Percentiles rank a stretch among this genome's conserved stretches.
phyloP scores from a whole-genome alignment of 2,113 vertebrate genomes.

The Podarcis muralis region DNA sequence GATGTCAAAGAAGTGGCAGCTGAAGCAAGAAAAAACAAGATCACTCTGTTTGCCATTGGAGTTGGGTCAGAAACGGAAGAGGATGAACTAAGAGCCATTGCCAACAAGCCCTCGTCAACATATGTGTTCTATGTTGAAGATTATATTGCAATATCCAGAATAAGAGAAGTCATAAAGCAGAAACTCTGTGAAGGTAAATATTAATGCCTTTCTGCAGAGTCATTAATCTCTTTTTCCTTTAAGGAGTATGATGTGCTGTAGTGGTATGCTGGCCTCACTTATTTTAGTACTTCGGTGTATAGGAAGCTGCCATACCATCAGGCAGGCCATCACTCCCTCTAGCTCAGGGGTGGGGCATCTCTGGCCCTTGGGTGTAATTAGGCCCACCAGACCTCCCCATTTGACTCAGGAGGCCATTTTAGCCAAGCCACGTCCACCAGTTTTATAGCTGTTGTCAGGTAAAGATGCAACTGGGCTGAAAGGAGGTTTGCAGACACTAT shows the following conservation, averaged over 20 bases:
- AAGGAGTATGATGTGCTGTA: not conserved
- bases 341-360: too few species aligned
- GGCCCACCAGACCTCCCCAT: too few species aligned
- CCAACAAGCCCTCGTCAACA: constrained; percentile 92
- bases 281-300: not conserved
- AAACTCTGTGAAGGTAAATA: constrained; percentile 96
- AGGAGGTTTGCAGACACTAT: too few species aligned
- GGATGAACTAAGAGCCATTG: constrained; percentile 89
- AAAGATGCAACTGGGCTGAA: too few species aligned
- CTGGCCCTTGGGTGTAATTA: too few species aligned
- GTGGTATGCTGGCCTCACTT: not conserved
- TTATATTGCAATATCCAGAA: constrained; percentile 95
- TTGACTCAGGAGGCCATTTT: too few species aligned
- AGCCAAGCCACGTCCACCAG: too few species aligned
- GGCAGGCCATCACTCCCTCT: too few species aligned
- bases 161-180: constrained; percentile 94
- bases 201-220: not conserved
- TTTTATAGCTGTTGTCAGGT: too few species aligned
- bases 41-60: constrained; percentile 95
- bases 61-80: constrained; percentile 91
- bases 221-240: not conserved
- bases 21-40: constrained; percentile 89
- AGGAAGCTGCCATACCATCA: too few species aligned
- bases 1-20: constrained; percentile 89
- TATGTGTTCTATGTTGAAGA: constrained; percentile 96